phyloP scores from a whole-genome alignment of 2,113 vertebrate species.

The Setophaga kirtlandii region DNA sequence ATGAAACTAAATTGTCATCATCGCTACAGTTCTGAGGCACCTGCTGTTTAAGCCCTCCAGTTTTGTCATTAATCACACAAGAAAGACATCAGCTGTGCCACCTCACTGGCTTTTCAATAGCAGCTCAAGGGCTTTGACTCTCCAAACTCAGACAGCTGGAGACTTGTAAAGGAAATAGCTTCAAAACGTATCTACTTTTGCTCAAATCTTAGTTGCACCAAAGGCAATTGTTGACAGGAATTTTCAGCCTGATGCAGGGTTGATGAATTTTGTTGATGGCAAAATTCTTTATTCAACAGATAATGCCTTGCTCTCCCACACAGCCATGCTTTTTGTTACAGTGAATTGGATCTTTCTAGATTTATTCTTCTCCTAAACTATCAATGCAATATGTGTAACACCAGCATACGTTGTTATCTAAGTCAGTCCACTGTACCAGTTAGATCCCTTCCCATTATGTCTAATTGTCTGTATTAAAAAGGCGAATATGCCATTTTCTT shows the following conservation, averaged over 20 bases:
- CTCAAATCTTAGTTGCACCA: background rate
- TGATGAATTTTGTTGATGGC: background rate
- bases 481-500: background rate
- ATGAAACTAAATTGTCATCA: background rate
- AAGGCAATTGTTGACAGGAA: background rate
- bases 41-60: background rate
- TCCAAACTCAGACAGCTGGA: background rate
- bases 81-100: background rate
- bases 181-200: background rate
- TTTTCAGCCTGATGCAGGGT: background rate
- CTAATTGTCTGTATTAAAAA: background rate
- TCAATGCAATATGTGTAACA: background rate
- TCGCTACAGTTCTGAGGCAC: background rate
- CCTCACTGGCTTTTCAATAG: background rate
- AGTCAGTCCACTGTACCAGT: background rate
- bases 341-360: background rate
- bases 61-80: background rate
- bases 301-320: background rate
- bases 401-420: background rate
- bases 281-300: background rate
- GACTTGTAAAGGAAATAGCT: background rate
- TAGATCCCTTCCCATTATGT: background rate
- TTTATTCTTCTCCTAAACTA: background rate
- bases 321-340: fast-evolving
- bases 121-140: background rate